A percentile compares a stretch with the other conserved stretches of the same genome.
Evolutionary conservation across 2,797 vertebrate species (phyloP).

Genomic region (Megaceryle alcyon): DNA sequence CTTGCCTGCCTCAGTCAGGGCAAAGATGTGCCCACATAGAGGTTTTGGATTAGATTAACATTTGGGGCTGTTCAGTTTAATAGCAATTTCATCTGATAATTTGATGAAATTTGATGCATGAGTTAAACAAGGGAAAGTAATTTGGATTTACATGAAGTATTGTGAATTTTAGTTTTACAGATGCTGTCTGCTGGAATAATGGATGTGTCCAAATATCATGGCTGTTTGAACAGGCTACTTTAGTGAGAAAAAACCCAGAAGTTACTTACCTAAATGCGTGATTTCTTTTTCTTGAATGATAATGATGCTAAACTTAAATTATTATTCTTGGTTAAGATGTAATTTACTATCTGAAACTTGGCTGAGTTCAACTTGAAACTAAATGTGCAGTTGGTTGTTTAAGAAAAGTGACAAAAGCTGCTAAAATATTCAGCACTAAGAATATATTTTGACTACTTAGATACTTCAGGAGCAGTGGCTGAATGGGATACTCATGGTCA

Average conservation of each 20-base stretch:
- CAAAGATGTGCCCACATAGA: neutral
- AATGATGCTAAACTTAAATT: conserved; percentile 15
- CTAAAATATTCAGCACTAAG: conserved; percentile 66
- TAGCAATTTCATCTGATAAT: neutral
- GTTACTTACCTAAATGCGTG: neutral
- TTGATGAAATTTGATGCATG: neutral
- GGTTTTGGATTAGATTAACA: neutral
- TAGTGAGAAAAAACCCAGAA: neutral
- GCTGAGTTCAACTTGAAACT: conserved; percentile 57
- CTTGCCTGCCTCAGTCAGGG: neutral
- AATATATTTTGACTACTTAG: conserved; percentile 56
- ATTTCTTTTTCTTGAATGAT: conserved; percentile 11
- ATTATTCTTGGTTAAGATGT: conserved; percentile 42
- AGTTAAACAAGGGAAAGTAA: neutral
- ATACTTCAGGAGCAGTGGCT: conserved; percentile 43
- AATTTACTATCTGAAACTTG: conserved; percentile 51
- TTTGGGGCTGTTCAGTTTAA: neutral
- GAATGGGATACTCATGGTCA: conserved; percentile 15
- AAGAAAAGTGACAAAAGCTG: conserved; percentile 67
- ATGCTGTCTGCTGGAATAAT: neutral
- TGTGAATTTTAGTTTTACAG: neutral
- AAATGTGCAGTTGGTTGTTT: conserved; percentile 64
- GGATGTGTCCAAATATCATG: neutral
- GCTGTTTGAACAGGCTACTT: neutral
- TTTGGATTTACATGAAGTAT: neutral